These are phyloP conservation scores for Octomys mimax DNA, from an alignment of 2,797 vertebrate species.

Conservation along the genomic window DNA sequence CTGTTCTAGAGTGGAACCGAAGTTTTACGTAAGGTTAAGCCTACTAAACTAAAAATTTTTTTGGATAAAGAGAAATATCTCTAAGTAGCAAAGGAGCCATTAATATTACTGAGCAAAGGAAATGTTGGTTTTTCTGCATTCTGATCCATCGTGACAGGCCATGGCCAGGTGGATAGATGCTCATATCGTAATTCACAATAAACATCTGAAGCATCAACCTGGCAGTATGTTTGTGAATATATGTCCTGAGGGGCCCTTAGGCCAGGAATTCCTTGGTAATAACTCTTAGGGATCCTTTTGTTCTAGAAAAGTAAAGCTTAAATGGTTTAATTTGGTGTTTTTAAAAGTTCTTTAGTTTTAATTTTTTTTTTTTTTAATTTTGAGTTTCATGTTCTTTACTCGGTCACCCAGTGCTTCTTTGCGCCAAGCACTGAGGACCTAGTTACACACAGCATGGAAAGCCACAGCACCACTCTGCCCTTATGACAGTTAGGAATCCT, in stretches of 20 bases:
- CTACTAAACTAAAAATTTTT: slow-evolving; percentile 49
- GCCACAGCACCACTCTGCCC: background rate
- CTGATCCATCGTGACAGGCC: background rate
- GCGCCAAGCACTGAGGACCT: background rate
- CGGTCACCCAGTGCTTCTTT: background rate
- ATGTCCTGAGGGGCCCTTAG: background rate
- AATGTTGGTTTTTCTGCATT: slow-evolving; percentile 17
- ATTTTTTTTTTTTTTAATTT: too few relatives aligned
- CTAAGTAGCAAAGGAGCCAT: slow-evolving; percentile 44
- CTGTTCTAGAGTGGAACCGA: slow-evolving; percentile 59
- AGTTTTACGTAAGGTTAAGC: slow-evolving; percentile 64
- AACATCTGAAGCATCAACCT: background rate
- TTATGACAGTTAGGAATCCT: background rate
- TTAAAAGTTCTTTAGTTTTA: background rate
- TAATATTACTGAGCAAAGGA: slow-evolving; percentile 34
- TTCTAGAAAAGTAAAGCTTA: slow-evolving; percentile 38
- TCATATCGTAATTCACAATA: background rate
- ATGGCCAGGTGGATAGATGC: background rate
- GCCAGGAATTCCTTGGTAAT: slow-evolving; percentile 6
- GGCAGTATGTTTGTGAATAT: background rate
- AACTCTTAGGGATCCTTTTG: slow-evolving; percentile 54
- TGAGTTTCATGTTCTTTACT: background rate
- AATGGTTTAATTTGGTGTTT: slow-evolving; percentile 19
- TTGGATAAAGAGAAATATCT: background rate
- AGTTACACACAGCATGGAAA: background rate